Base-by-base conservation (phyloP, 1,140 invertebrate genomes). In the Chionoecetes opilio region DNA sequence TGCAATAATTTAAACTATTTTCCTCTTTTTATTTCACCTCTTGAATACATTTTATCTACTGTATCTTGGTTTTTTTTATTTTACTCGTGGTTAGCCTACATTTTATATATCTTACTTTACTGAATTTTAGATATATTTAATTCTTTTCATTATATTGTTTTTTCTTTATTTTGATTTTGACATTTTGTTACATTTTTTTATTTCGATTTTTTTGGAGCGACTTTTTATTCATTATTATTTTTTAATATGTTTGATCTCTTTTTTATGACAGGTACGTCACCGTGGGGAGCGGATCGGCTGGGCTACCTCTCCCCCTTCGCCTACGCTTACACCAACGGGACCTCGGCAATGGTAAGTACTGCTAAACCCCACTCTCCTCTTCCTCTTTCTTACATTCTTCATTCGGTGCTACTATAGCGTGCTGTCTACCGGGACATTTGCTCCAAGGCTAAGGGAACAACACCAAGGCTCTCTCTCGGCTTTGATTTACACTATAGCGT, bases 241-340 rank as follows among this genome's bases (percentile, higher is more conserved):
- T 87, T 37, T 35, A 14, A 26, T 41, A 5, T 92, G 84, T 82
- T 75, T n/a, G n/a, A n/a, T n/a, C n/a, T n/a, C n/a, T n/a, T n/a
- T n/a, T n/a, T n/a, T n/a, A 53, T 53, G 17, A 35, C 93, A 96
- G 94, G 94, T 86, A 91, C 96, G 9, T 96, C 96, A 82, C 90
- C 94, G 32, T 96, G 96, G 96, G 96, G 96, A 75, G 95, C 95
- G 3, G 96, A 96, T 84, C 89, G 96, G n/a, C 88, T 96, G 92
- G 92, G 96, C 26, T 96, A 96, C 92, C 88, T 96, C 26, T 96
- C 96, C 2, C 96, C 96, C 87, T 96, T 96, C 92, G 94, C 96
- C 86, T 96, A 96, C 96, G 94, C 96, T 34, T 96, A 96, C 93
- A 96, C 96, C 34, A 96, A 96, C 89, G 96, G 96, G 90, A 94